A percentile compares a stretch with the other conserved stretches of the same genome.
These are phyloP conservation scores for Protophormia terraenovae DNA, from an alignment of 2,888 invertebrate genomes.

Conservation along the genomic window DNA sequence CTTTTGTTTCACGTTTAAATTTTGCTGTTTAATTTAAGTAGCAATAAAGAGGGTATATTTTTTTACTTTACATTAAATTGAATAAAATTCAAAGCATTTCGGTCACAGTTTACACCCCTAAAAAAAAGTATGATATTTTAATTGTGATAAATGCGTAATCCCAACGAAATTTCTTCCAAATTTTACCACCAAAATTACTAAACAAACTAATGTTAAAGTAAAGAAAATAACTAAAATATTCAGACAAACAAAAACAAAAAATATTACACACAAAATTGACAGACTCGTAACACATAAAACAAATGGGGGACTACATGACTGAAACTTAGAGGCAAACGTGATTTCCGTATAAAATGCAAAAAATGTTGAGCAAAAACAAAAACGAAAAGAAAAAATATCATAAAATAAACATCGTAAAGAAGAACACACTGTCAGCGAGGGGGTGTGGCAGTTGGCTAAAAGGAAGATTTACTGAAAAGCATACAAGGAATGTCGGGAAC, in stretches of 20 bases:
- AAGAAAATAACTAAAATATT: not conserved
- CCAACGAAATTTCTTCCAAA: not conserved
- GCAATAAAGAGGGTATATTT: too few species aligned
- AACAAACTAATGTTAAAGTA: not conserved
- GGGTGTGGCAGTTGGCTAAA: conserved; percentile 2
- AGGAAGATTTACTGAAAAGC: not conserved
- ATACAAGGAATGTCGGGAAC: not conserved
- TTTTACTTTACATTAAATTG: too few species aligned
- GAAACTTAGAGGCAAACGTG: conserved; percentile 5
- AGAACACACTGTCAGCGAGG: not conserved
- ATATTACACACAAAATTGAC: not conserved
- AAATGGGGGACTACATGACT: not conserved
- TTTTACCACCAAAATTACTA: not conserved
- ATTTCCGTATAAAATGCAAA: conserved; percentile 14
- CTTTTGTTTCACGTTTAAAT: too few species aligned
- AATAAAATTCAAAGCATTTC: too few species aligned
- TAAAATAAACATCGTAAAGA: not conserved
- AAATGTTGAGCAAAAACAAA: not conserved
- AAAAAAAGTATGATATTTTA: conserved; percentile 13
- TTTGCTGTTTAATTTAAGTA: too few species aligned
- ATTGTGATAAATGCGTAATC: not conserved
- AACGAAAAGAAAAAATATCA: too few species aligned
- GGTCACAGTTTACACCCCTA: not conserved
- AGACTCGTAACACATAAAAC: not conserved
- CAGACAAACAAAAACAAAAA: not conserved